Conservation (phyloP, 2,113 vertebrate species). For the Centropus unirufus region DNA sequence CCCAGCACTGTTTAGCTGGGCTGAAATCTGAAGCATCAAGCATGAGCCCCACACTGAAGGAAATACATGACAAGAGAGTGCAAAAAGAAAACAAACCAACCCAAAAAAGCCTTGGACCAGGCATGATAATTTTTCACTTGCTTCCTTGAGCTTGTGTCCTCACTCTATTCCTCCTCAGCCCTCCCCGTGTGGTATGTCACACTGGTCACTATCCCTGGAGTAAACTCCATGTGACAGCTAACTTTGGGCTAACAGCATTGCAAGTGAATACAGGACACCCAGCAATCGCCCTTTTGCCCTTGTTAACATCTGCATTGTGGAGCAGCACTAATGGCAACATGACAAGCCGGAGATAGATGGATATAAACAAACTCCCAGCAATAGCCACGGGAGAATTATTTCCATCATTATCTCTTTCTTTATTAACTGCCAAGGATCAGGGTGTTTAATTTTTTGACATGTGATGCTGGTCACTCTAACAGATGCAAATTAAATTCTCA, state of each 20-base stretch:
- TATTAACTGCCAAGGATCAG: slow-evolving; percentile 37
- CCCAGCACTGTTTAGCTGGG: not conserved
- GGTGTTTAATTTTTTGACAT: slow-evolving; percentile 23
- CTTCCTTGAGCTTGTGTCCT: not conserved
- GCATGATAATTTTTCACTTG: not conserved
- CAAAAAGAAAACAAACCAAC: not conserved
- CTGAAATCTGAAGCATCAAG: not conserved
- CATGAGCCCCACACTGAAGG: not conserved
- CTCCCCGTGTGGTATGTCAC: not conserved
- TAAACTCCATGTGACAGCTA: slow-evolving; percentile 22
- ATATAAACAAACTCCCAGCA: slow-evolving; percentile 27
- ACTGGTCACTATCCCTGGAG: not conserved
- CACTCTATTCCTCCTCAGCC: not conserved
- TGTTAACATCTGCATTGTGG: slow-evolving; percentile 60
- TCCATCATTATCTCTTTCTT: slow-evolving; percentile 57
- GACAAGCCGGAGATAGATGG: slow-evolving; percentile 52
- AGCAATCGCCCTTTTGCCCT: slow-evolving; percentile 9
- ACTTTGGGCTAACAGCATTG: not conserved
- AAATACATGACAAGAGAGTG: not conserved
- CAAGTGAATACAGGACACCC: not conserved
- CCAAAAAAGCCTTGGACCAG: not conserved
- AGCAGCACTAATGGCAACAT: slow-evolving; percentile 39
- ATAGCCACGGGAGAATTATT: slow-evolving; percentile 12
- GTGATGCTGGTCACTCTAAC: slow-evolving; percentile 26
- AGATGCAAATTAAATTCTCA: not conserved